Conservation (phyloP, 2,888 invertebrate species). For the Ectobius pallidus region DNA sequence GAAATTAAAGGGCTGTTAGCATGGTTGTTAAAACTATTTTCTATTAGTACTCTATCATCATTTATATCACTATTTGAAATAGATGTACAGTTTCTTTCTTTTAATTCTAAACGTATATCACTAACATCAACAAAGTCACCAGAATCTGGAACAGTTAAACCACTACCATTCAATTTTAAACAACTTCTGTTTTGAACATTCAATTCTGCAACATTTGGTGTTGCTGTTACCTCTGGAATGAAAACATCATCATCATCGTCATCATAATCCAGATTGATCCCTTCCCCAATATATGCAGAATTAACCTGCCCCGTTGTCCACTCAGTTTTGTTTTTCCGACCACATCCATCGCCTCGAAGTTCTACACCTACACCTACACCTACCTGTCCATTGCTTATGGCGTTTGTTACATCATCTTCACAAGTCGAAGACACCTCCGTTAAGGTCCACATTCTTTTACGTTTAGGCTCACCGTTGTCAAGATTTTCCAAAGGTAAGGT, state of each 20-base stretch:
- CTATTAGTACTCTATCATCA: too few species aligned
- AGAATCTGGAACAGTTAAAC: too few species aligned
- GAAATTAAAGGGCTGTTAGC: constrained; percentile 43
- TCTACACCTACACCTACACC: too few species aligned
- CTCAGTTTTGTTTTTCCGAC: not conserved
- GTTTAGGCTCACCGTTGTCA: not conserved
- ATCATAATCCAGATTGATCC: not conserved
- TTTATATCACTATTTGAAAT: too few species aligned
- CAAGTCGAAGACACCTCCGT: constrained; percentile 39
- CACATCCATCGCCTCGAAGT: not conserved
- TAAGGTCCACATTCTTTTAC: constrained; percentile 39
- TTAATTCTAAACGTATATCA: too few species aligned
- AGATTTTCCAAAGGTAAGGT: not conserved
- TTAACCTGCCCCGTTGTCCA: constrained; percentile 6
- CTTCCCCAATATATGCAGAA: constrained; percentile 20
- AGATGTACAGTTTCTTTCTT: too few species aligned
- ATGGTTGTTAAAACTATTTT: not conserved
- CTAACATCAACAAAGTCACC: too few species aligned
- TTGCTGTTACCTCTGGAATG: not conserved
- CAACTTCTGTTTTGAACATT: too few species aligned
- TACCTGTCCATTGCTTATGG: not conserved
- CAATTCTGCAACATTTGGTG: too few species aligned
- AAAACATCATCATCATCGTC: constrained; percentile 16
- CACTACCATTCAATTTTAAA: too few species aligned
- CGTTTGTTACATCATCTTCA: constrained; percentile 34